Evolutionary conservation across 2,797 vertebrate species (phyloP), one percentile per base, ranked within the genome.

Genomic region (Schizothorax lantsangensis): DNA sequence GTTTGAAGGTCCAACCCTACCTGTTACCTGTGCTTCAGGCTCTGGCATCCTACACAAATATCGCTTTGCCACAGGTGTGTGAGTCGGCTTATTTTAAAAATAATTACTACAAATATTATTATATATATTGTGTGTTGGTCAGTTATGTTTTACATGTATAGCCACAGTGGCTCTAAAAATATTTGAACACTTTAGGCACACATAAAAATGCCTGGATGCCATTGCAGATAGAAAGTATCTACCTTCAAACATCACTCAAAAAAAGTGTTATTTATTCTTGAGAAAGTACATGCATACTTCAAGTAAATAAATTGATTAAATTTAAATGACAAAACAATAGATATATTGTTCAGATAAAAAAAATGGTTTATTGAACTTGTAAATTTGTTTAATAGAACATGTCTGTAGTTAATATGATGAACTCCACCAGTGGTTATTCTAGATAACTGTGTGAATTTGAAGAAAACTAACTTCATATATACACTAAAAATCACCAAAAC

Each of bases 1-100:
- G 45, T 87, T 87, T 38, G 72, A 26, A 7, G 62, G 15, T 49
- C 11, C 47, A 3, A 8, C 14, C 1, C 23, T 84, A 9, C 47
- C 80, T 21, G 87, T 91, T 5, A 73, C n/a, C 0, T 89, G 79
- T 15, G 59, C 4, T 8, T 54, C 19, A 19, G 45, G n/a, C 3
- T 47, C 10, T 79, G 89, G 79, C 19, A 49, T 49, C 78, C 73
- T 89, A 19, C 62, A 82, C 62, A 77, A 69, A 45, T 10, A 0
- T 12, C 77, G 85, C 57, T 89, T 88, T 72, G 83, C 79, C 23
- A 64, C 40, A 83, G 83, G 89, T 88, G 11, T 36, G 73, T 75
- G 30, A 64, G 64, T 64, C 1, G 19, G 7, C 6, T 64, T 6
- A 30, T 64, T 12, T 71, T 2, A 21, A 71, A 52, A 52, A 52